Base-by-base conservation (phyloP, 2,113 vertebrate species). In the Pseudorectes ferrugineus region DNA sequence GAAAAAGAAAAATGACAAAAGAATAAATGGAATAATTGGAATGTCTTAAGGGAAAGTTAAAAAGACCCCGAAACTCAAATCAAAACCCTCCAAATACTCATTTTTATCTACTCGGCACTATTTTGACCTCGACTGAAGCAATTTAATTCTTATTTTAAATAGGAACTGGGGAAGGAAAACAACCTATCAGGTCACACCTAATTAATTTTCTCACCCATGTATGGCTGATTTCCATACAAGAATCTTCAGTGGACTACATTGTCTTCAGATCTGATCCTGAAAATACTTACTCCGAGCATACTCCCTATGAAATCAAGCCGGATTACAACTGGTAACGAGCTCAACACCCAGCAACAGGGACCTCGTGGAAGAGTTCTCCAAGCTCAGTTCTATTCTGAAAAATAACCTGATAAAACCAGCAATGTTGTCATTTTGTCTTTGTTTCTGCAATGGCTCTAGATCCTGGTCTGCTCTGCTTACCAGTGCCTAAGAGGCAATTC, bases 151-250 rank as follows among this genome's bases (percentile, higher is more conserved):
- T 33, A 59, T n/a, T 91, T 91, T n/a, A 46, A 75, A 59, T 45
- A 82, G 29, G 78, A 81, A 90, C 12, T 14, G 28, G 40, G 18
- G 43, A 90, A 63, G 29, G 40, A 65, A 92, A 93, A 62, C 48
- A 67, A 65, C 45, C 31, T 88, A 55, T 75, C 31, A 29, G 59
- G 57, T 78, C 70, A 61, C 11, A 80, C 28, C 49, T 49, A 84
- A 65, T 52, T 79, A 49, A 67, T 76, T 88, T 78, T 90, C 85
- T 93, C 93, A 93, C 78, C 18, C 42, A 88, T 4, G 54, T 70
- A 91, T 62, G 93, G 81, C 85, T 95, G 82, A 74, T 85, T 89
- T 67, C 90, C 93, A 90, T 52, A 92, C 25, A 89, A 76, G 88
- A 89, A 43, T 83, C 89, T 89, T 92, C 87, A 85, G 82, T 45